Base-by-base conservation (phyloP, 1,140 invertebrate species). In the Lysiphlebus fabarum region DNA sequence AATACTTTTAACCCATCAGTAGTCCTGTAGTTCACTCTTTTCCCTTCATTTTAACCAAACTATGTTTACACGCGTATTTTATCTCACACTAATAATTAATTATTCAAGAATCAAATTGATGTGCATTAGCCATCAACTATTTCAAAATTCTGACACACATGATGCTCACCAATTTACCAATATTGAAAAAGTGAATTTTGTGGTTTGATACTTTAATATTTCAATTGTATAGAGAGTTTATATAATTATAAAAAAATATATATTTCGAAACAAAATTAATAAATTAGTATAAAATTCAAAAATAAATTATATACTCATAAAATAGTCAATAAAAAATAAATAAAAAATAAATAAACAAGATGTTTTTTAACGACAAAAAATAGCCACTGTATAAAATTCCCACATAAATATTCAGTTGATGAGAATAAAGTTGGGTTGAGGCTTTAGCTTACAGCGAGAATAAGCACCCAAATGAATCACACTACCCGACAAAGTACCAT, bases 1-100 rank as follows among this genome's bases (percentile, higher is more conserved):
- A 72, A 72, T 70, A 72, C 70, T 72, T 72, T 72, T 71, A 71
- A 26, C 17, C 66, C 68, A 65, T 61, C 63, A 66, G 11, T 33
- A 49, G 36, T 60, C 64, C 58, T 56, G 61, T 59, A 55, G 53
- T 50, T 26, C 17, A n/a, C n/a, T 26, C 17, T 26, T 26, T 26
- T 26, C 17, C 17, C 17, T 26, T 26, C 17, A 26, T 26, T 26
- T 26, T 26, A 1, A 26, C 17, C 17, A 26, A 26, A 26, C 17
- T 26, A 26, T 26, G 17, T 26, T 26, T 26, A 26, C 17, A 26
- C 17, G 17, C 17, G 4, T 26, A 26, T 26, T 26, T 26, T 26
- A 26, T 26, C 4, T 26, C 17, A 26, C 17, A 26, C 17, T 26
- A 26, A 62, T 55, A 61, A 62, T 72, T 70, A 71, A 72, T 72